Evolutionary conservation across 2,113 vertebrate genomes (phyloP), one percentile per base, ranked within the genome.

Genomic region (Etia nguti): DNA sequence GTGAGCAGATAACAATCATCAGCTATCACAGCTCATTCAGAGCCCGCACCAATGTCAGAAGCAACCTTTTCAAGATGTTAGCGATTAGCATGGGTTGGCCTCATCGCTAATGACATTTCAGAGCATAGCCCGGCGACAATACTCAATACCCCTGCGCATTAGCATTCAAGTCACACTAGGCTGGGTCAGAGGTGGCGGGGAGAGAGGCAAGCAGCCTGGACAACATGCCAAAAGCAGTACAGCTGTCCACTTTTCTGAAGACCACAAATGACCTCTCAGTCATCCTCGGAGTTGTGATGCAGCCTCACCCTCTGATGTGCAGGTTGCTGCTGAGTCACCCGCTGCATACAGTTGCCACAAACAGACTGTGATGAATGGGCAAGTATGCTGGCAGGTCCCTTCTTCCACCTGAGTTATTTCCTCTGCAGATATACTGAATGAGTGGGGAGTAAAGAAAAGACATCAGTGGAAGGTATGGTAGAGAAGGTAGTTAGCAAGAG

Each of bases 281-380:
- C 86, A 84, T 85, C 91, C 82, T 80, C 36, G 2, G 55, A 81
- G 80, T 38, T 12, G 59, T 84, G 89, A 85, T 46, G 54, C 75
- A 84, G 68, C 80, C 86, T 88, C 79, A 82, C 80, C 68, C 83
- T 88, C 13, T 86, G 79, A 84, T 84, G 85, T 29, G 7, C 86
- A 86, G 89, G 86, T 88, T 86, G 83, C 79, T 88, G 91, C 94
- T 93, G 95, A 94, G 90, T 94, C 93, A 95, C 89, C 88, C 84
- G 31, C 83, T 86, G 91, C 79, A 41, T 87, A 90, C 82, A 79
- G 59, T 65, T 81, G 86, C 90, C 86, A 86, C 92, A 92, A 92
- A 93, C 83, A 92, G 86, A 87, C 91, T 68, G 84, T 90, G 93
- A 93, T 94, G 84, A 93, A 93, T 92, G 89, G 86, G 84, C 48